These are phyloP conservation scores for Chrosomus eos DNA, from an alignment of 2,797 vertebrate genomes.

Conservation along the genomic window DNA sequence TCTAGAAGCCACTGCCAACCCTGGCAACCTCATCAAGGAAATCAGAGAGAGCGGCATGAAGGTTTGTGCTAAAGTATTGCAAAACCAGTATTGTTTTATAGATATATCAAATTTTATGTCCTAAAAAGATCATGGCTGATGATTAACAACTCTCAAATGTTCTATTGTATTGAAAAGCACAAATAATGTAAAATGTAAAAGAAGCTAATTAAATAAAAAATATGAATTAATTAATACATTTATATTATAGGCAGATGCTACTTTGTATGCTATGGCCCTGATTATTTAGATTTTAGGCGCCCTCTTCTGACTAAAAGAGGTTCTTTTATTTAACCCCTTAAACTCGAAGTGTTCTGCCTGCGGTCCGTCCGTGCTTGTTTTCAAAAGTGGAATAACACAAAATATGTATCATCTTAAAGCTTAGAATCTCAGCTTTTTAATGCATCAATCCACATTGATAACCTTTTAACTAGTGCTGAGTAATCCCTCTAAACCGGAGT, in stretches of 20 bases:
- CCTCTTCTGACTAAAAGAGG: background rate
- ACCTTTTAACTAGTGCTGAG: no score
- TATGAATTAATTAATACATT: background rate
- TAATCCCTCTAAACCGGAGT: no score
- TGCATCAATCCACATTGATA: no score
- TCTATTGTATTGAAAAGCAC: background rate
- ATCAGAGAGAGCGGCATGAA: slow-evolving; percentile 95
- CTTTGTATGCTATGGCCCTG: background rate
- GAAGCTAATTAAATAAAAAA: background rate
- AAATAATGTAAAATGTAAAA: background rate
- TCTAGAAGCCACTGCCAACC: slow-evolving; percentile 88
- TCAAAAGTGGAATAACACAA: no score
- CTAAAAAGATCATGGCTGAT: background rate
- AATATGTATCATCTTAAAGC: no score
- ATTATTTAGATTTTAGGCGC: background rate
- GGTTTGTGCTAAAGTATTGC: slow-evolving; percentile 74
- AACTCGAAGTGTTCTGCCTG: no score
- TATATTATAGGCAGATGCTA: background rate
- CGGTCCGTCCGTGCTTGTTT: no score
- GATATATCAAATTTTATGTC: background rate
- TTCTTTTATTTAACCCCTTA: no score
- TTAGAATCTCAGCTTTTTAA: no score
- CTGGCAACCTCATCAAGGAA: slow-evolving; percentile 94
- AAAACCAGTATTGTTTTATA: background rate
- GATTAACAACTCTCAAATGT: background rate